Evolutionary conservation across 2,888 invertebrate species (phyloP), one percentile per base, ranked within the genome.

Genomic region (Volucella bombylans): DNA sequence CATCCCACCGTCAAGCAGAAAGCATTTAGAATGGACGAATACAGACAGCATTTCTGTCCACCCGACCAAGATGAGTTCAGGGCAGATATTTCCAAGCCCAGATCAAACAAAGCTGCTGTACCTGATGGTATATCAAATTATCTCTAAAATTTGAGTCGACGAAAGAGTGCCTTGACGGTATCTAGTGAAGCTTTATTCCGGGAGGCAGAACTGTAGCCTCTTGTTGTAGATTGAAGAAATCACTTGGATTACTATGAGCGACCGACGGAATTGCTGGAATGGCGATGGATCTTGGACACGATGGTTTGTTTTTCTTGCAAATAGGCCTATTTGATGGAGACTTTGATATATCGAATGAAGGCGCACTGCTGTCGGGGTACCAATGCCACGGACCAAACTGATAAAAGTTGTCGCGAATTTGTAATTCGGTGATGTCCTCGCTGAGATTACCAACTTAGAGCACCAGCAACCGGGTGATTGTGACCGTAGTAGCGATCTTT

Each of bases 251-350:
- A 76, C 92, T 93, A 15, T 92, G 88, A 0, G 86, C 86, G 1
- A 95, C 95, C 0, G 96, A 96, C 6, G 96, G 92, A 8, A 96
- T 96, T 4, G 96, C 96, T 0, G 96, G 95, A 0, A 96, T 95
- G 92, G 82, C 94, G 93, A 86, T 92, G 92, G 15, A 93, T 92
- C 71, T 93, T 93, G 0, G 92, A 92, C 67, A 92, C 92, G 1
- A 91, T 90, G 8, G 93, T 93, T 82, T 94, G 94, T 59, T 95
- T 93, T 1, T 95, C 98, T 92, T 99, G 99, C 0, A 98, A 98
- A 89, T 97, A 95, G 0, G 99, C 99, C 99, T 99, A 99, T 90
- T 99, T 98, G 86, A 99, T 98, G n/a, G 97, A 97, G 1, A 99
- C 93, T 61, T 98, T 95, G 0, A 99, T 98, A 91, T 97, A 99